Conservation (phyloP, 1,140 invertebrate species). For the Drosophila kohkoa region DNA sequence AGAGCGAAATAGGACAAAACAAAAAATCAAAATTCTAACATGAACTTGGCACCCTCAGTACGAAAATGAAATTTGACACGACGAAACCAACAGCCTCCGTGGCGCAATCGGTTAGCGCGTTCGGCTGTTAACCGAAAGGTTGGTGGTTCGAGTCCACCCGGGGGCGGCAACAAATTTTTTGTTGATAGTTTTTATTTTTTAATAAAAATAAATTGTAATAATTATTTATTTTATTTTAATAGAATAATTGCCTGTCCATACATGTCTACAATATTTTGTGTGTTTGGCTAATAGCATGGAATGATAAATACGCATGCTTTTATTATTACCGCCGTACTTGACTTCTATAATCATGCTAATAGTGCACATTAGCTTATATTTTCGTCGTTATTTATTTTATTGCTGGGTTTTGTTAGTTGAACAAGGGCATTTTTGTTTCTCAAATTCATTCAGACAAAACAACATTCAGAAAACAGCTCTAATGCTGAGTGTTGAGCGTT, state of each 20-base stretch:
- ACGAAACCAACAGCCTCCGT: slow-evolving; percentile 87
- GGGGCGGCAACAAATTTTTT: slow-evolving; percentile 86
- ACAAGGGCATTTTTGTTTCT: slow-evolving; percentile 64
- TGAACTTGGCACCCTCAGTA: not conserved
- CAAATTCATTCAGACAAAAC: slow-evolving; percentile 39
- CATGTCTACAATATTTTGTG: not conserved
- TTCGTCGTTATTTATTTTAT: slow-evolving; percentile 43
- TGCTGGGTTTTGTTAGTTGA: slow-evolving; percentile 58
- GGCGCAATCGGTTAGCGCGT: slow-evolving; percentile 94
- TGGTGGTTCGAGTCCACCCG: slow-evolving; percentile 94
- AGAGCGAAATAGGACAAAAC: not conserved
- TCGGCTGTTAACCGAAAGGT: slow-evolving; percentile 96
- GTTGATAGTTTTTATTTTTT: not conserved
- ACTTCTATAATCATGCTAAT: slow-evolving; percentile 67
- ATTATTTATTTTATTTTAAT: slow-evolving; percentile 2
- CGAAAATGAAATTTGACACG: not conserved
- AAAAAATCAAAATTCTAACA: slow-evolving; percentile 3
- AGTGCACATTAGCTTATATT: slow-evolving; percentile 48
- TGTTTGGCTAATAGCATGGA: not conserved
- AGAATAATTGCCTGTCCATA: not conserved
- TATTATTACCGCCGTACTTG: slow-evolving; percentile 58
- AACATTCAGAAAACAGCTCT: slow-evolving; percentile 46
- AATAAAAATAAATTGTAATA: not conserved
- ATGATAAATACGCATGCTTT: slow-evolving; percentile 15
- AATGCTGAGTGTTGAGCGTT: slow-evolving; percentile 19